phyloP scores from a whole-genome alignment of 2,797 vertebrate genomes.

The Gouania willdenowi region DNA sequence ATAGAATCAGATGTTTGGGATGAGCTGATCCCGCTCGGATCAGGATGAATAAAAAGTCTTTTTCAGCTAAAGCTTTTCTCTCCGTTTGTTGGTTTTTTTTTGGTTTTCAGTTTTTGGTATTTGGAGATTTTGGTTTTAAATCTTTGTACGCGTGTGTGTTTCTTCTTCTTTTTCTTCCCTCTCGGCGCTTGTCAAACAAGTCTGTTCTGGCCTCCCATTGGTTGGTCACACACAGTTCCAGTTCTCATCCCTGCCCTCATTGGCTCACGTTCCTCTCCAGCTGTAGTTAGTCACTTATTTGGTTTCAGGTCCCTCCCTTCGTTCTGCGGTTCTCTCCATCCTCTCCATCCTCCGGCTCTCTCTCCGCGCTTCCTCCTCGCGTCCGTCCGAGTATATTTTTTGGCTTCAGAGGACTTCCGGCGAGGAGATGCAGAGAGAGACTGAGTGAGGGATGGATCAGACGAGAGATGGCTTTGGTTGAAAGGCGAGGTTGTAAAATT shows the following conservation, averaged over 20 bases:
- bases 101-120: constrained; percentile 82
- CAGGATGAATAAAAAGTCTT: constrained; percentile 77
- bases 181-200: constrained; percentile 40
- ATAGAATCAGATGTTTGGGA: constrained; percentile 47
- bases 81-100: constrained; percentile 76
- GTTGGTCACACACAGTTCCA: constrained; percentile 36
- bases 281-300: constrained; percentile 67
- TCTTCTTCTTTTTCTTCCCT: background rate
- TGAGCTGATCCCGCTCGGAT: constrained; percentile 59
- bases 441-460: constrained; percentile 51
- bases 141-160: constrained; percentile 57
- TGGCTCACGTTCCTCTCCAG: constrained; percentile 47
- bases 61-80: constrained; percentile 88
- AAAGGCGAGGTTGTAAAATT: constrained; percentile 74
- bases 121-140: constrained; percentile 75
- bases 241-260: constrained; percentile 60
- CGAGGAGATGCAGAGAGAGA: constrained; percentile 31
- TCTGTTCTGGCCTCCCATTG: constrained; percentile 42
- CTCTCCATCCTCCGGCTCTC: constrained; percentile 52
- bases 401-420: constrained; percentile 70
- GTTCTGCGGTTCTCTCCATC: constrained; percentile 59
- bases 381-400: constrained; percentile 70
- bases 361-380: constrained; percentile 43
- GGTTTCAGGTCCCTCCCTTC: constrained; percentile 64
- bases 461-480: constrained; percentile 80